Percentiles rank a stretch among this genome's conserved stretches.
Conservation (phyloP, 2,113 vertebrate genomes). For the Engraulis encrasicolus region DNA sequence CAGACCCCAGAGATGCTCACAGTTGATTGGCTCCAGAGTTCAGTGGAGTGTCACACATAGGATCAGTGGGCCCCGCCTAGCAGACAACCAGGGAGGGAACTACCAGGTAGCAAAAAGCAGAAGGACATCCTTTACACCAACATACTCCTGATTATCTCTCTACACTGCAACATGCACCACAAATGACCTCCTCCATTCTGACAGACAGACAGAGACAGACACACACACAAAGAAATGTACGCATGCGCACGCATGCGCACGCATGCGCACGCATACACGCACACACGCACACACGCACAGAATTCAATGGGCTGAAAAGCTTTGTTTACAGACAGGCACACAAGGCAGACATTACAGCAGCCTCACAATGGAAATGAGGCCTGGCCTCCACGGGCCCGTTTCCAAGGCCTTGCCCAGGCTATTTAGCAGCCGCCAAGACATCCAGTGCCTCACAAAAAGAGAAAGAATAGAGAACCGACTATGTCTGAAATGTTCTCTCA, state of each 20-base stretch:
- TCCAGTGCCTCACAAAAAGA: not conserved
- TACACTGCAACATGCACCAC: not conserved
- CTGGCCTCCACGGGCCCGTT: not conserved
- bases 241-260: not conserved
- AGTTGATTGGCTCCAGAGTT: too few species aligned
- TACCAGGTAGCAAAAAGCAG: not conserved
- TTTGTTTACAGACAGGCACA: not conserved
- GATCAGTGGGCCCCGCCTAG: too few species aligned
- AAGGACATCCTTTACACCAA: not conserved
- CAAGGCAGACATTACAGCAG: constrained; percentile 11
- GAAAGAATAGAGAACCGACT: too few species aligned
- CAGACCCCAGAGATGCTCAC: too few species aligned
- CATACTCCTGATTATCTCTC: not conserved
- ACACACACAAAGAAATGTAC: not conserved
- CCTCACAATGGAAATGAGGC: not conserved
- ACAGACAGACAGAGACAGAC: not conserved
- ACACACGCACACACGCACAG: not conserved
- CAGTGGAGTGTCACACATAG: too few species aligned
- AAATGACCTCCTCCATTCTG: not conserved
- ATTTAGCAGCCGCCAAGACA: not conserved
- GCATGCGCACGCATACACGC: not conserved
- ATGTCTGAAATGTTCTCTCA: too few species aligned
- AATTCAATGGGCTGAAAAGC: not conserved
- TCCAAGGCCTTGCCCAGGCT: not conserved
- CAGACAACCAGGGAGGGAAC: too few species aligned